These are phyloP conservation scores for Ichneumoninae sp. DNA, from an alignment of 2,888 invertebrate species.

Conservation along the genomic window DNA sequence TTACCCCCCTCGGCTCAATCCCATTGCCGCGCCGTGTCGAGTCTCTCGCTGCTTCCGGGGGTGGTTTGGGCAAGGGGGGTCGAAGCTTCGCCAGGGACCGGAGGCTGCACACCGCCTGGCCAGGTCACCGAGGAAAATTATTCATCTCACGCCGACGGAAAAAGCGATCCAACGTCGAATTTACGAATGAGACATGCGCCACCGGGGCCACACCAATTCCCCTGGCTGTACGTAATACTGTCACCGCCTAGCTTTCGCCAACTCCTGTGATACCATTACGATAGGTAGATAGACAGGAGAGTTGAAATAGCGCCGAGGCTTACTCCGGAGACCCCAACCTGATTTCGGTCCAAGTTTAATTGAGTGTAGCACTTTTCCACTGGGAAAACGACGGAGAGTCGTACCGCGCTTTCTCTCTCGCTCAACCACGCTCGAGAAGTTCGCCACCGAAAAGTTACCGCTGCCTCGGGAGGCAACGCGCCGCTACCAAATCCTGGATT, in stretches of 20 bases:
- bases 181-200: constrained; percentile 77
- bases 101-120: constrained; percentile 14
- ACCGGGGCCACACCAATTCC: constrained; percentile 50
- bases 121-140: constrained; percentile 74
- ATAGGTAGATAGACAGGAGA: constrained; percentile 24
- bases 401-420: neutral
- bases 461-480: constrained; percentile 1
- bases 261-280: constrained; percentile 14
- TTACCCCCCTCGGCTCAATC: constrained; percentile 39
- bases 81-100: neutral
- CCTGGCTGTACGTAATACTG: constrained; percentile 27
- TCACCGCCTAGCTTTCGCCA: constrained; percentile 8
- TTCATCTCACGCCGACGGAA: constrained; percentile 77
- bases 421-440: constrained; percentile 23
- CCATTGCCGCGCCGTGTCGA: constrained; percentile 54
- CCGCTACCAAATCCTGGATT: neutral
- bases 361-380: constrained; percentile 79
- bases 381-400: constrained; percentile 51
- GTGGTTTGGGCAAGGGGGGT: neutral
- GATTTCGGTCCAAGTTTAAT: constrained; percentile 82
- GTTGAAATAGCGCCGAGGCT: constrained; percentile 13
- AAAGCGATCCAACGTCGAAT: constrained; percentile 75
- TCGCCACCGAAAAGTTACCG: constrained; percentile 23
- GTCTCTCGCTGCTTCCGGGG: constrained; percentile 33
- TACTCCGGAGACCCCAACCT: constrained; percentile 73